These are phyloP conservation scores for Drosophila atripex DNA, from an alignment of 2,888 invertebrate species.

Conservation along the genomic window DNA sequence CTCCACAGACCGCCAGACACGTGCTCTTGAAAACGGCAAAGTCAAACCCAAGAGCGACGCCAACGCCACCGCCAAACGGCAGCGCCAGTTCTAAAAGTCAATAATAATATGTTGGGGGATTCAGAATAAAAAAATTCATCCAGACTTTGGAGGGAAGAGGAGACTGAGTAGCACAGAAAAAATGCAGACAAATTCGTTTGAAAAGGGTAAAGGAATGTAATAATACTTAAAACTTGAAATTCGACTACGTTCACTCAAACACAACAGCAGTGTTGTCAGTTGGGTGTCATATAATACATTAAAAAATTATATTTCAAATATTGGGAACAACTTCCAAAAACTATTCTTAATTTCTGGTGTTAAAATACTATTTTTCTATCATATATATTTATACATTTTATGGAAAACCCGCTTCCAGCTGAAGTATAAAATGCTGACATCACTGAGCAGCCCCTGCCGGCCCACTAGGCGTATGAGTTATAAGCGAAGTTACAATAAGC, in stretches of 20 bases:
- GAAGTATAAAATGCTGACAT: not conserved
- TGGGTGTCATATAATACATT: not conserved
- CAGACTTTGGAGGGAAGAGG: constrained; percentile 7
- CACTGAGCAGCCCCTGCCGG: constrained; percentile 23
- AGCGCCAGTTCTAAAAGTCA: constrained; percentile 64
- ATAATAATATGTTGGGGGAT: constrained; percentile 65
- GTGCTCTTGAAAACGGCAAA: constrained; percentile 70
- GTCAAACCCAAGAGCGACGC: constrained; percentile 53
- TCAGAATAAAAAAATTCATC: constrained; percentile 29
- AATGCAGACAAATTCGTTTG: constrained; percentile 76
- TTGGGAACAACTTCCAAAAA: not conserved
- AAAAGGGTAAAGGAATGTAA: constrained; percentile 79
- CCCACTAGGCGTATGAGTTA: constrained; percentile 72
- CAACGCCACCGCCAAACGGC: constrained; percentile 19
- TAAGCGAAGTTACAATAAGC: constrained; percentile 68
- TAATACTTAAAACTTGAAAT: constrained; percentile 78
- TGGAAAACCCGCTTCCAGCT: too few species aligned
- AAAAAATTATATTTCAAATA: not conserved
- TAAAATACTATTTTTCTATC: too few species aligned
- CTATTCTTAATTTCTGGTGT: too few species aligned
- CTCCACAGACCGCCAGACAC: constrained; percentile 55
- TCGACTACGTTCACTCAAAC: constrained; percentile 56
- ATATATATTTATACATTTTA: too few species aligned
- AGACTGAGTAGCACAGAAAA: constrained; percentile 18
- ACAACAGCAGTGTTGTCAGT: constrained; percentile 21